A percentile compares a stretch with the other conserved stretches of the same genome.
These are phyloP conservation scores for Ctenochaetus hawaiiensis DNA, from an alignment of 2,797 vertebrate genomes.

Conservation along the genomic window DNA sequence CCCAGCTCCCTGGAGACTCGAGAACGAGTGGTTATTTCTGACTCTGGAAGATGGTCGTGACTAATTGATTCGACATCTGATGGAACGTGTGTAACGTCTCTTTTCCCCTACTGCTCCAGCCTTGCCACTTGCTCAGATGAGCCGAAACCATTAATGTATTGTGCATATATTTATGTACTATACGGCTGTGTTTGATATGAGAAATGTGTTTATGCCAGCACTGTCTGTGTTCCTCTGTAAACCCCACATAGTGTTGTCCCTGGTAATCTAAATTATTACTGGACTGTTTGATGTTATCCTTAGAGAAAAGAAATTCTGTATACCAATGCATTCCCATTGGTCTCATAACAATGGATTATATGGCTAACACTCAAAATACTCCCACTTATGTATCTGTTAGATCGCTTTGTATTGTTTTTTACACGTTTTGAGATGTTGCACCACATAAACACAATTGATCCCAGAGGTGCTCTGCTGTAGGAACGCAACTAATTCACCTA, in stretches of 20 bases:
- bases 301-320: constrained; percentile 70
- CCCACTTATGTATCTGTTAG: constrained; percentile 80
- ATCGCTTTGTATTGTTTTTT: constrained; percentile 81
- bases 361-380: constrained; percentile 82
- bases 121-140: constrained; percentile 77
- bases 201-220: constrained; percentile 79
- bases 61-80: constrained; percentile 86
- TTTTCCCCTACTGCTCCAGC: constrained; percentile 65
- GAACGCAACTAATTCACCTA: constrained; percentile 69
- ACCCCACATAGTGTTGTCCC: constrained; percentile 72
- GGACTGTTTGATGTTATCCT: constrained; percentile 80
- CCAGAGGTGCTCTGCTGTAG: constrained; percentile 67
- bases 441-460: constrained; percentile 80
- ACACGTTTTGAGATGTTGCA: constrained; percentile 79
- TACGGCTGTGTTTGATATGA: constrained; percentile 78
- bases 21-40: constrained; percentile 81
- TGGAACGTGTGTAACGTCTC: constrained; percentile 81
- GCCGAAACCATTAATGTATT: constrained; percentile 76
- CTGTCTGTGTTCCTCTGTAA: constrained; percentile 76
- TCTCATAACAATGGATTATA: constrained; percentile 79
- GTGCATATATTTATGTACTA: constrained; percentile 81
- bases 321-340: constrained; percentile 73
- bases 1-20: constrained; percentile 68
- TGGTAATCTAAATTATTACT: constrained; percentile 82
- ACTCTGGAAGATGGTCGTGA: constrained; percentile 82